phyloP scores from a whole-genome alignment of 2,113 vertebrate species.

The Tringa solitaria region DNA sequence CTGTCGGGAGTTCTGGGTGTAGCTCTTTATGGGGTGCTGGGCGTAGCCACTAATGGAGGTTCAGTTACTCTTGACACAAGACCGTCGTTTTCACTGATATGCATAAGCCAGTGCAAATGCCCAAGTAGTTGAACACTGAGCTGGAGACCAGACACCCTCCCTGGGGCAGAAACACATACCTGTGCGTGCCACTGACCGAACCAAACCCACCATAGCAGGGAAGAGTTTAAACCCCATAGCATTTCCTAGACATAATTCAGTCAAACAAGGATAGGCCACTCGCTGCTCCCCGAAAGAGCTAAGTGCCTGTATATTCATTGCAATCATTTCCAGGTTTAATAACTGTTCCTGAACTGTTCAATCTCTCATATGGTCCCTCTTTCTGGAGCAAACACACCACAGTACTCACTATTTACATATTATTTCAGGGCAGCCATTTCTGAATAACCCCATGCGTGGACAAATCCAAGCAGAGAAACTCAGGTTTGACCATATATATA shows the following conservation, averaged over 20 bases:
- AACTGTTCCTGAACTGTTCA: neutral
- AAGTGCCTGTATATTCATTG: neutral
- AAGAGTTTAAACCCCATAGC: neutral
- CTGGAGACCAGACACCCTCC: neutral
- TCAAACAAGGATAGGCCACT: neutral
- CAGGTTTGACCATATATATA: neutral
- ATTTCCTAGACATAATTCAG: neutral
- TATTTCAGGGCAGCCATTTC: neutral
- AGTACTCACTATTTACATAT: neutral
- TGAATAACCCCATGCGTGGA: neutral
- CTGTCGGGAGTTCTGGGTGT: neutral
- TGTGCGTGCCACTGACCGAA: neutral
- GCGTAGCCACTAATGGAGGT: neutral
- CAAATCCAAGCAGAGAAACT: neutral
- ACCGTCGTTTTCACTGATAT: neutral
- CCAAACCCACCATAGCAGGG: fast-evolving
- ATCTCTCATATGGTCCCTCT: neutral
- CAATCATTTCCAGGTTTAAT: neutral
- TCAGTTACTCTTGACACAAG: neutral
- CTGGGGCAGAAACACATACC: neutral
- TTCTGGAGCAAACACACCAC: neutral
- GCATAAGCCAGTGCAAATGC: neutral
- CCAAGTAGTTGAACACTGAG: neutral
- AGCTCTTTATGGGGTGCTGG: neutral
- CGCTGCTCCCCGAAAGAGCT: neutral